These are phyloP conservation scores for Vulpes vulpes DNA, from an alignment of 2,113 vertebrate species.

Conservation along the genomic window DNA sequence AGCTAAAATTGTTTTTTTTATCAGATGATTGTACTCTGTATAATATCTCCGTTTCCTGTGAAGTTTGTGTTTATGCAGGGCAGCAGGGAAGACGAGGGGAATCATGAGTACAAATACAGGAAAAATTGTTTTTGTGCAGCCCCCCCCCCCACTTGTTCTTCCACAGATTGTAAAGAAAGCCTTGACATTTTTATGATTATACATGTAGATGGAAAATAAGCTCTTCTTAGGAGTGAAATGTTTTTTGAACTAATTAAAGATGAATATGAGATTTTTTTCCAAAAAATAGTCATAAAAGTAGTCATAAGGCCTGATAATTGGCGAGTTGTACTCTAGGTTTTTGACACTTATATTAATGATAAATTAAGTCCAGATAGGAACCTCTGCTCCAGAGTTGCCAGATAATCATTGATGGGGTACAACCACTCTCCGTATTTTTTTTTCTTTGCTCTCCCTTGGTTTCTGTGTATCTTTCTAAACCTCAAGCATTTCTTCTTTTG, in stretches of 20 bases:
- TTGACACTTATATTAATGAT: background rate
- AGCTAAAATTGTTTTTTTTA: background rate
- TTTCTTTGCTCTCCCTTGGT: background rate
- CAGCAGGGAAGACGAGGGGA: background rate
- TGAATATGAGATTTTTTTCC: slow-evolving; percentile 54
- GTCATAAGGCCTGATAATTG: slow-evolving; percentile 27
- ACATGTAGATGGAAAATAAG: background rate
- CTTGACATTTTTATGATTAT: slow-evolving; percentile 68
- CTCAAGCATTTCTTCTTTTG: background rate
- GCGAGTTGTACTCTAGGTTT: background rate
- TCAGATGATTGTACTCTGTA: background rate
- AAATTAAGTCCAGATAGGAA: background rate
- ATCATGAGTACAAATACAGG: background rate
- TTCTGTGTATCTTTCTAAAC: slow-evolving; percentile 31
- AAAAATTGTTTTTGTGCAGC: background rate
- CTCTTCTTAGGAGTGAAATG: slow-evolving; percentile 33
- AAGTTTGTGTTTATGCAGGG: background rate
- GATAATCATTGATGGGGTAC: background rate
- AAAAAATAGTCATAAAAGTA: background rate
- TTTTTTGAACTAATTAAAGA: slow-evolving; percentile 42
- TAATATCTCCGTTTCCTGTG: slow-evolving; percentile 21
- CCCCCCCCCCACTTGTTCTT: background rate
- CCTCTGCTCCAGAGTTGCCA: background rate
- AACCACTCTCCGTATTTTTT: background rate
- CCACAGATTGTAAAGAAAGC: slow-evolving; percentile 47